These are phyloP conservation scores for Casuarius casuarius DNA, from an alignment of 2,113 vertebrate species.

Conservation along the genomic window DNA sequence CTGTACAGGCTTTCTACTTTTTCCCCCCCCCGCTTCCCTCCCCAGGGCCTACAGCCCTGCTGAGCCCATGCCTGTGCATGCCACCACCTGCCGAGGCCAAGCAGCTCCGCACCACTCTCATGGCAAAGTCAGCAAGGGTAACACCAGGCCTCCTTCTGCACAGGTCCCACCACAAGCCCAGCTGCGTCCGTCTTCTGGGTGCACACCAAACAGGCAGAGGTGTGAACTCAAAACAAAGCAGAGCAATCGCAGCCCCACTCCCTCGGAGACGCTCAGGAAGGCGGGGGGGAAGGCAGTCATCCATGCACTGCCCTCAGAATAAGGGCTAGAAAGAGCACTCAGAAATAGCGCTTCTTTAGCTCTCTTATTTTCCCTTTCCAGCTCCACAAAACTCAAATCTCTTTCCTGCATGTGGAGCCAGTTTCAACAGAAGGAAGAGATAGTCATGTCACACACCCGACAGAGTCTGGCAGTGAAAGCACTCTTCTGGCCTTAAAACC, in stretches of 20 bases:
- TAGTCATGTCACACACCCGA: fast-evolving
- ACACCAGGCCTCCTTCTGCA: too few species aligned
- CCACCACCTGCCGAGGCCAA: too few species aligned
- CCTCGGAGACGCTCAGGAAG: neutral
- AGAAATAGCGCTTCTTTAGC: neutral
- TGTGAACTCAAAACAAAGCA: neutral
- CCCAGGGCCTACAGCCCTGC: too few species aligned
- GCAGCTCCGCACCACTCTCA: too few species aligned
- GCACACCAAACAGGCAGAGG: neutral
- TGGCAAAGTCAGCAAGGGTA: too few species aligned
- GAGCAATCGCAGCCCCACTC: neutral
- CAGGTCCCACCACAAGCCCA: too few species aligned
- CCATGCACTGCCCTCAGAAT: fast-evolving
- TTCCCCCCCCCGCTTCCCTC: too few species aligned
- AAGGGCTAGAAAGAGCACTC: neutral
- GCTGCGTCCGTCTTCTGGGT: neutral
- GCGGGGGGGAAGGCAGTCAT: neutral
- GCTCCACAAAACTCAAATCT: neutral
- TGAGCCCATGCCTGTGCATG: too few species aligned
- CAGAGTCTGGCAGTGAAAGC: neutral
- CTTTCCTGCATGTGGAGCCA: neutral
- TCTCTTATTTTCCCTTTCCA: neutral
- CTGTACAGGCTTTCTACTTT: neutral
- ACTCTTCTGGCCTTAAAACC: neutral
- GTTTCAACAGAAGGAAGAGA: neutral